Evolutionary conservation across 2,888 invertebrate genomes (phyloP).

Genomic region (Argyresthia goedartella): DNA sequence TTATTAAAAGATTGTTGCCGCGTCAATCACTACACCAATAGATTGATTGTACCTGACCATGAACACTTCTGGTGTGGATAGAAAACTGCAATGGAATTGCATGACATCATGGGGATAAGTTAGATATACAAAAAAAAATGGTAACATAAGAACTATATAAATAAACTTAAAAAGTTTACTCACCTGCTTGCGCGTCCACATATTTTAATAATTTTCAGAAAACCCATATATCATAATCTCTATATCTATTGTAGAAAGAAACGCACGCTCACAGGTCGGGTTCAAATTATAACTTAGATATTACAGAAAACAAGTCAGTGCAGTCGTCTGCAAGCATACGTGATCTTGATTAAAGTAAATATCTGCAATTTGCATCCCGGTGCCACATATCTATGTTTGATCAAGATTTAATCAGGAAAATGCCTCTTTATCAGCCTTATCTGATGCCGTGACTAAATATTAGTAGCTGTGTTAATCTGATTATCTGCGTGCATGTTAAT

Average conservation of each 20-base stretch:
- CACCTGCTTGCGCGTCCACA: too few species aligned
- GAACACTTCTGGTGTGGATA: too few species aligned
- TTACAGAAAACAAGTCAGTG: background rate
- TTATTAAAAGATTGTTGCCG: slow-evolving; percentile 43
- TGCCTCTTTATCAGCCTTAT: background rate
- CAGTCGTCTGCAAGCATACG: background rate
- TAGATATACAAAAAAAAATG: too few species aligned
- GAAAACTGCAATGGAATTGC: too few species aligned
- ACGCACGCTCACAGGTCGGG: too few species aligned
- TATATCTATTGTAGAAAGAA: too few species aligned
- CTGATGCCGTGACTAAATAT: background rate
- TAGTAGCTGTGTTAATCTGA: background rate
- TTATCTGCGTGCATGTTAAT: background rate
- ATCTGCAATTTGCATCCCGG: background rate
- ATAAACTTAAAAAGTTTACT: too few species aligned
- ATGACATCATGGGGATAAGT: too few species aligned
- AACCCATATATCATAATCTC: too few species aligned
- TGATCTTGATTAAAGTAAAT: background rate
- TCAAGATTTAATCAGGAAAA: background rate
- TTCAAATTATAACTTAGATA: background rate
- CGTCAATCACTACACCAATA: slow-evolving; percentile 9
- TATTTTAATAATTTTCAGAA: too few species aligned
- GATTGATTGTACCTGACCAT: too few species aligned
- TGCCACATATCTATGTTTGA: background rate
- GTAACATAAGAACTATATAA: too few species aligned